phyloP scores from a whole-genome alignment of 2,888 invertebrate genomes.

The Steinernema carpocapsae region DNA sequence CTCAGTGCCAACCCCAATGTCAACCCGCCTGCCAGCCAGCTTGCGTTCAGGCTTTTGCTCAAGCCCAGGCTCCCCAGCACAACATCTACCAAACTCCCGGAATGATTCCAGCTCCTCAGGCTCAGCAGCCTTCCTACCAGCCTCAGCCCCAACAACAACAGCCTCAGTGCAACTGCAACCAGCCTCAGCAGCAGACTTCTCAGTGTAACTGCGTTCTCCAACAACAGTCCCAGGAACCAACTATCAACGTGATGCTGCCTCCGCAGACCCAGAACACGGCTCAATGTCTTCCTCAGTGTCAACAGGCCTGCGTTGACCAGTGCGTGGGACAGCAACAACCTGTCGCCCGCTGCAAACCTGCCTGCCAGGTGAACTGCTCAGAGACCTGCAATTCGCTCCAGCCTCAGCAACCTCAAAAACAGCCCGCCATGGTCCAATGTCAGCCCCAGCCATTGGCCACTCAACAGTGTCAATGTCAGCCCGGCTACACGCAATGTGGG shows the following conservation, averaged over 20 bases:
- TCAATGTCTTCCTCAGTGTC: constrained; percentile 12
- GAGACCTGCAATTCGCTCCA: constrained; percentile 10
- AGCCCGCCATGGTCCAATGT: constrained; percentile 8
- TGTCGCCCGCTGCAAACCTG: constrained; percentile 21
- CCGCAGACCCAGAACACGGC: constrained; percentile 17
- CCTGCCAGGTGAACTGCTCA: constrained; percentile 26
- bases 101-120: background rate
- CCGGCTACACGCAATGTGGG: constrained; percentile 26
- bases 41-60: background rate
- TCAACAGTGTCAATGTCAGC: constrained; percentile 17
- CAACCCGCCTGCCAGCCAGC: constrained; percentile 22
- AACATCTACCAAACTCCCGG: constrained; percentile 10
- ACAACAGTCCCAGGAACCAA: background rate
- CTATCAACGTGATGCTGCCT: constrained; percentile 13
- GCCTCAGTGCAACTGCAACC: constrained; percentile 31
- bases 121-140: constrained; percentile 10
- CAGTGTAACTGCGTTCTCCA: constrained; percentile 25
- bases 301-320: constrained; percentile 5
- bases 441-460: background rate
- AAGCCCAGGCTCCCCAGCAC: background rate
- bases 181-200: constrained; percentile 15
- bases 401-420: background rate
- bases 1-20: constrained; percentile 31
- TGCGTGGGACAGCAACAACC: constrained; percentile 25
- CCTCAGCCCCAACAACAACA: background rate